Percentiles rank a stretch among this genome's conserved stretches.
phyloP scores from a whole-genome alignment of 2,888 invertebrate genomes.

The Spialia ferax region DNA sequence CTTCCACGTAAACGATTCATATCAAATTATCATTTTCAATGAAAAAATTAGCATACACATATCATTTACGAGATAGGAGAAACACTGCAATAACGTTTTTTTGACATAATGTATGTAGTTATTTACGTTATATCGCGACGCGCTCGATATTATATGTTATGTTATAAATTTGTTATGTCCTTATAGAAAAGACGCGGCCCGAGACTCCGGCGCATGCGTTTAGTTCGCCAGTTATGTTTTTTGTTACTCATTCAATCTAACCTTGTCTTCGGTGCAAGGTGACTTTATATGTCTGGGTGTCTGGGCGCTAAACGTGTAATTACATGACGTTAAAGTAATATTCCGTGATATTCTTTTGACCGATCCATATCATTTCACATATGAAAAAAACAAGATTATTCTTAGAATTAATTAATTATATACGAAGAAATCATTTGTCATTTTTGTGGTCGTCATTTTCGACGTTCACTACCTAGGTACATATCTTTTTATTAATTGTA shows the following conservation, averaged over 20 bases:
- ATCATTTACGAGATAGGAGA: slow-evolving; percentile 58
- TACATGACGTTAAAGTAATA: slow-evolving; percentile 76
- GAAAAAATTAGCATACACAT: slow-evolving; percentile 56
- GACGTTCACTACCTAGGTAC: slow-evolving; percentile 45
- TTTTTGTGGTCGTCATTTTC: slow-evolving; percentile 45
- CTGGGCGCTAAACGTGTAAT: slow-evolving; percentile 82
- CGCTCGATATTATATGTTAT: slow-evolving; percentile 41
- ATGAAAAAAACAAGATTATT: slow-evolving; percentile 54
- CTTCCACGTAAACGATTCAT: slow-evolving; percentile 49
- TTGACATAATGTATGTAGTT: slow-evolving; percentile 51
- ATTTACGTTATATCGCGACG: slow-evolving; percentile 47
- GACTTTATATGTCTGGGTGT: slow-evolving; percentile 83
- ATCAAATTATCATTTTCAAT: slow-evolving; percentile 41
- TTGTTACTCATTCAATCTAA: slow-evolving; percentile 82
- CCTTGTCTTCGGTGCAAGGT: slow-evolving; percentile 82
- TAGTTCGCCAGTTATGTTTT: slow-evolving; percentile 69
- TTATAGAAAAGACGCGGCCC: slow-evolving; percentile 51
- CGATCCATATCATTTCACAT: slow-evolving; percentile 81
- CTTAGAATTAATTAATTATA: slow-evolving; percentile 58
- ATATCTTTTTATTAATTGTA: slow-evolving; percentile 57
- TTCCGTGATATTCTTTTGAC: slow-evolving; percentile 74
- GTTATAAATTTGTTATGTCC: slow-evolving; percentile 49
- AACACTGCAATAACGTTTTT: slow-evolving; percentile 54
- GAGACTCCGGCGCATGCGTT: slow-evolving; percentile 64
- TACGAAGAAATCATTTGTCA: slow-evolving; percentile 52